Base-by-base conservation (phyloP, 2,797 vertebrate genomes). In the Acrossocheilus fasciatus region DNA sequence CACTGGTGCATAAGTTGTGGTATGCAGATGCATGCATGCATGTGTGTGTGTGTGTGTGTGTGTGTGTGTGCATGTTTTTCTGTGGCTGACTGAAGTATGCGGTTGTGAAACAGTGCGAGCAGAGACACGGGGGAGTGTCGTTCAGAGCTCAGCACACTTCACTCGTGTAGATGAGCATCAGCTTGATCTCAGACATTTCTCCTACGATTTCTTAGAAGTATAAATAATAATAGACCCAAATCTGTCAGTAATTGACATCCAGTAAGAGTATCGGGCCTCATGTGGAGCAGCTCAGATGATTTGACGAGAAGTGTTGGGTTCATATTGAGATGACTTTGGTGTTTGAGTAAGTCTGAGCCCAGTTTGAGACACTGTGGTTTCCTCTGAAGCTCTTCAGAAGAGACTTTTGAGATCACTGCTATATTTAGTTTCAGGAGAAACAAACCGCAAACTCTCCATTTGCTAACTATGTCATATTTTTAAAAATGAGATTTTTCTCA, bases 41-140 rank as follows among this genome's bases (percentile, higher is more conserved):
- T 47, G n/a, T 47, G 39, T 39, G 36, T 39, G 59, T 72, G 23
- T 68, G 64, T 68, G 62, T 26, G 66, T 9, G 36, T 11, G 41
- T 75, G 69, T 66, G 50, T 66, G 78, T 39, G 26, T 26, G 20
- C 26, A 8, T 30, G n/a, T 15, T 26, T 82, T n/a, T 50, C 80
- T 26, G 73, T 78, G 66, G 47, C 30, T 23, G 39, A 75, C 73
- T 39, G 74, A 64, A 75, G 50, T 47, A 64, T 82, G 41, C 26
- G 26, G 23, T 82, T 77, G 83, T 57, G 83, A 72, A 76, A 45
- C 6, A 6, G 39, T 41, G 39, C 39, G 39, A 41, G 39, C 39
- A 41, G 39, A 41, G 39, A 41, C 59, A 50, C 0, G 26, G 17
- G 34, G 54, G 54, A 64, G 70, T 74, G 52, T 70, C 9, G 26